These are phyloP conservation scores for Alloscopus bannaensis DNA, from an alignment of 2,888 invertebrate species.

Conservation along the genomic window DNA sequence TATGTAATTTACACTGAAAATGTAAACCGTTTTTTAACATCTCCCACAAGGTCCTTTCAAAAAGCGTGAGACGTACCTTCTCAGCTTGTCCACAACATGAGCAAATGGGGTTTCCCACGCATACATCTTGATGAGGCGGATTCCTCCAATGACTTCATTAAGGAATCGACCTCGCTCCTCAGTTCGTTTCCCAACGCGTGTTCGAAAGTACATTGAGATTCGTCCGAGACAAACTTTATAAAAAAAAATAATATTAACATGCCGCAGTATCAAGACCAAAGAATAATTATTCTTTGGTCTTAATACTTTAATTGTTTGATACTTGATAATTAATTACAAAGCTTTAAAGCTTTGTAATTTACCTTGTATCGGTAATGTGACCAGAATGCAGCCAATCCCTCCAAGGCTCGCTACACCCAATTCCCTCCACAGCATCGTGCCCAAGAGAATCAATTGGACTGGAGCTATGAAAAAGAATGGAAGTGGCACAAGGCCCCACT, in stretches of 20 bases:
- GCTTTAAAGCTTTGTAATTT: no score
- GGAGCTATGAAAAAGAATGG: conserved; percentile 96
- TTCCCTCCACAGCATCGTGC: conserved; percentile 86
- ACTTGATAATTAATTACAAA: no score
- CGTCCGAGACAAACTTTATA: conserved; percentile 77
- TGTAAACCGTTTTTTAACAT: no score
- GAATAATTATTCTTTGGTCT: no score
- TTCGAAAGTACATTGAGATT: conserved; percentile 48
- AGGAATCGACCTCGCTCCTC: conserved; percentile 49
- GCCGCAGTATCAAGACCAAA: no score
- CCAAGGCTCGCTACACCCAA: conserved; percentile 84
- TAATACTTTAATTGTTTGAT: no score
- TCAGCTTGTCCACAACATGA: conserved; percentile 20
- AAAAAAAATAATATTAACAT: no score
- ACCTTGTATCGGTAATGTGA: conserved; percentile 87
- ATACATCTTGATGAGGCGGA: conserved; percentile 56
- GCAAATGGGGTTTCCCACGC: conserved; percentile 57
- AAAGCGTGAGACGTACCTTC: no score
- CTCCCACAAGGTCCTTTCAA: no score
- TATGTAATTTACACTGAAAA: no score
- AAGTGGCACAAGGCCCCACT: conserved; percentile 89
- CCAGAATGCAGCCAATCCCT: conserved; percentile 85
- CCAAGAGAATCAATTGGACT: conserved; percentile 86
- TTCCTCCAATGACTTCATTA: conserved; percentile 48
- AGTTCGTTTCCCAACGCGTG: conserved; percentile 33